phyloP scores from a whole-genome alignment of 2,888 invertebrate genomes.

The Diaprepes abbreviatus region DNA sequence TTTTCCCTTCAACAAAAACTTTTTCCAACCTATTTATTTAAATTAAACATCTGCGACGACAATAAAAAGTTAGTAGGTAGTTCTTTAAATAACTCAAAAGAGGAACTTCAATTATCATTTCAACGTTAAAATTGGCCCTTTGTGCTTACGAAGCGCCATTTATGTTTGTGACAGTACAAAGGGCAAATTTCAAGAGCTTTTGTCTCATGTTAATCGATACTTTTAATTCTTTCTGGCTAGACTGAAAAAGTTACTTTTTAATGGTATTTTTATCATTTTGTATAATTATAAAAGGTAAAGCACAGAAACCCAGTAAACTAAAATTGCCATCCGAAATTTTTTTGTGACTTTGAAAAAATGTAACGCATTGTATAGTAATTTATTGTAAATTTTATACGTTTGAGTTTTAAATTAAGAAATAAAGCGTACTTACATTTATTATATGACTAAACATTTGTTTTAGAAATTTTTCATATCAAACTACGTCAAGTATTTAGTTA shows the following conservation, averaged over 20 bases:
- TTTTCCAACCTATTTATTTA: background rate
- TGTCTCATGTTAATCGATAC: conserved; percentile 25
- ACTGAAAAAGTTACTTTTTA: background rate
- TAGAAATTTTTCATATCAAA: too few relatives aligned
- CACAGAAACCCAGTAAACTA: too few relatives aligned
- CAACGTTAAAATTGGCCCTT: conserved; percentile 28
- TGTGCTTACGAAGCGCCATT: conserved; percentile 26
- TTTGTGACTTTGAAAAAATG: too few relatives aligned
- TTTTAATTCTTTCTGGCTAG: conserved; percentile 11
- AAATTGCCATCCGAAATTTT: too few relatives aligned
- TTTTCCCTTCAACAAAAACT: background rate
- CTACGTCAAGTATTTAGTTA: too few relatives aligned
- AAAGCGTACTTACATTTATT: too few relatives aligned
- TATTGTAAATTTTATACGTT: too few relatives aligned
- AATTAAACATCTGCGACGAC: background rate
- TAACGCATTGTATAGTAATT: too few relatives aligned
- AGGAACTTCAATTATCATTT: conserved; percentile 23
- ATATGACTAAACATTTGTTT: too few relatives aligned
- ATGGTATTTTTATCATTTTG: background rate
- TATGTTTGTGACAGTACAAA: conserved; percentile 39
- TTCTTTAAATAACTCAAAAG: conserved; percentile 15
- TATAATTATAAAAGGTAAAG: background rate
- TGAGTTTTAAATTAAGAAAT: too few relatives aligned
- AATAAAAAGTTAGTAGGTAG: conserved; percentile 5
- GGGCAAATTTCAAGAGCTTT: conserved; percentile 27